These are phyloP conservation scores for Suricata suricatta DNA, from an alignment of 2,113 vertebrate species.

Conservation along the genomic window DNA sequence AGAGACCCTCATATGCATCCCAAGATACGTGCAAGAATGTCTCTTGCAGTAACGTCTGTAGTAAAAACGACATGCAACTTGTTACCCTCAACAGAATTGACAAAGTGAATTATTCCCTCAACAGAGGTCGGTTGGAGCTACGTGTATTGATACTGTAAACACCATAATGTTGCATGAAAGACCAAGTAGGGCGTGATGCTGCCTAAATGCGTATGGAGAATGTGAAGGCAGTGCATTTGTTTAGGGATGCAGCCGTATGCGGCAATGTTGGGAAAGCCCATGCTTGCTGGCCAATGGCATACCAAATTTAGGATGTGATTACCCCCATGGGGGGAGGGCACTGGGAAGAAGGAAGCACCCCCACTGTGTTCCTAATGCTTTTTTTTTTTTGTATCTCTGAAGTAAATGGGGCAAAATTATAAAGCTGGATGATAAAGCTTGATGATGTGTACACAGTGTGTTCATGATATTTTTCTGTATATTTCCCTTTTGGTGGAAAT, in stretches of 20 bases:
- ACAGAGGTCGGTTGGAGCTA: too few relatives aligned
- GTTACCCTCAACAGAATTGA: neutral
- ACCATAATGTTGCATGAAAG: neutral
- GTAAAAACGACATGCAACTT: neutral
- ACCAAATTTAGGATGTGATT: neutral
- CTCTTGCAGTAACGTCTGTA: neutral
- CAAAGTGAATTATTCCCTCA: neutral
- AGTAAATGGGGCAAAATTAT: neutral
- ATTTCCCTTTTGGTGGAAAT: neutral
- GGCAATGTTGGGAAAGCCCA: neutral
- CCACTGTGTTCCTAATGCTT: neutral
- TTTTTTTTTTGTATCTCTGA: neutral
- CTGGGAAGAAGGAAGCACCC: neutral
- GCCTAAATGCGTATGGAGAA: neutral
- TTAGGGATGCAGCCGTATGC: fast-evolving
- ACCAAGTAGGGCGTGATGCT: neutral
- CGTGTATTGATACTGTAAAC: too few relatives aligned
- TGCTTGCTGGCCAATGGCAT: too few relatives aligned
- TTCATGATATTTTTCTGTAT: neutral
- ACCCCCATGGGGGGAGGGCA: fast-evolving
- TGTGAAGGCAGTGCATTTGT: neutral
- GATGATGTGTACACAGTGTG: neutral
- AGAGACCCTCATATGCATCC: neutral
- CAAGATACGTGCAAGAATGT: neutral
- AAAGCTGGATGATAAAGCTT: neutral